Conservation (phyloP, 2,888 invertebrate species). For the Brachyptera putata region DNA sequence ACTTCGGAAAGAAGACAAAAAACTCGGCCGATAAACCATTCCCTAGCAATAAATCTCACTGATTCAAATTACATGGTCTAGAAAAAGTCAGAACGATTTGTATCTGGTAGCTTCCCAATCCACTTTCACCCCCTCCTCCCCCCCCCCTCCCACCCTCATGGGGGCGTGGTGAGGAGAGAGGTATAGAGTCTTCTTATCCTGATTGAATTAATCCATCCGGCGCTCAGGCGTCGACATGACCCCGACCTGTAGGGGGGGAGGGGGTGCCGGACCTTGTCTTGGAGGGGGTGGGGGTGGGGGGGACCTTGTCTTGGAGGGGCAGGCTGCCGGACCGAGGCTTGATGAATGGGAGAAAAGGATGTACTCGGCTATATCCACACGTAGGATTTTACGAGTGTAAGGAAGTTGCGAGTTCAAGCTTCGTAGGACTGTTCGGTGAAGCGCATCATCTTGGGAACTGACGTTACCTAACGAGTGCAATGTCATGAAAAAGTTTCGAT, state of each 20-base stretch:
- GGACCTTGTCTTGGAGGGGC: background rate
- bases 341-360: conserved; percentile 14
- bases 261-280: background rate
- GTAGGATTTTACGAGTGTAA: background rate
- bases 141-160: background rate
- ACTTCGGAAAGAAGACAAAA: background rate
- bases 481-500: background rate
- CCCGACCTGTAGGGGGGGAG: background rate
- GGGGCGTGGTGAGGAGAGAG: background rate
- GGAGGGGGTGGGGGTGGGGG: too few species aligned
- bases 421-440: background rate
- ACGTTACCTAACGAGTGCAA: background rate
- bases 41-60: conserved; percentile 4
- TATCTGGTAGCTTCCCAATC: conserved; percentile 13
- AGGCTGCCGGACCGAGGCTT: background rate
- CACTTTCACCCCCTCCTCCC: background rate
- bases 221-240: conserved; percentile 9
- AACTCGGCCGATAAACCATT: background rate
- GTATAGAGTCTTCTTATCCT: background rate
- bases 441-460: background rate
- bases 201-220: conserved; percentile 13
- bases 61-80: conserved; percentile 13
- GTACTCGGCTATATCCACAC: background rate
- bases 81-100: conserved; percentile 14
- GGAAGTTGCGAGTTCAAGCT: conserved; percentile 4